phyloP scores from a whole-genome alignment of 2,113 vertebrate species.

The Anguilla japonica region DNA sequence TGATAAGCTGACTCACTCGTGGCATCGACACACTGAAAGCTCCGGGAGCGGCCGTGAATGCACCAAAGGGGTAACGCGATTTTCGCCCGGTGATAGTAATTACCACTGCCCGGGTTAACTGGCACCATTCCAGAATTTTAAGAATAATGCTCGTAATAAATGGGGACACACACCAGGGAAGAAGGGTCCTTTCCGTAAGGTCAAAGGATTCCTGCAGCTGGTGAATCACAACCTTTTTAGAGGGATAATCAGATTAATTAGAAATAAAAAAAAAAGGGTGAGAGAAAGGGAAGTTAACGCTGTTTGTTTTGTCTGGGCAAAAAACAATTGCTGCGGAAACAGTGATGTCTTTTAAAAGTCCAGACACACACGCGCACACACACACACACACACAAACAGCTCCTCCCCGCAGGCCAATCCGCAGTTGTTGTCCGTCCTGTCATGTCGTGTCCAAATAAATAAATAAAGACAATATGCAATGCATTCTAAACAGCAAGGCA shows the following conservation, averaged over 20 bases:
- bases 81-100: background rate
- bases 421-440: too few relatives aligned
- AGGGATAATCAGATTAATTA: background rate
- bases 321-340: background rate
- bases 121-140: background rate
- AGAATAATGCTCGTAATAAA: background rate
- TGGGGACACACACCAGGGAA: background rate
- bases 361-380: too few relatives aligned
- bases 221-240: background rate
- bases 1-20: background rate
- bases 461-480: too few relatives aligned
- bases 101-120: background rate
- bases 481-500: too few relatives aligned
- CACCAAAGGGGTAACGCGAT: background rate
- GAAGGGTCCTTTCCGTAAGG: background rate
- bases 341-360: slow-evolving; percentile 8
- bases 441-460: too few relatives aligned
- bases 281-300: background rate
- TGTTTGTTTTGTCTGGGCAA: background rate
- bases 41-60: background rate
- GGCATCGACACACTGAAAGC: background rate
- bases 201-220: background rate
- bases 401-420: too few relatives aligned
- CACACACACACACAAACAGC: too few relatives aligned
- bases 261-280: background rate